Evolutionary conservation across 2,797 vertebrate species (phyloP), one percentile per base, ranked within the genome.

Genomic region (Lithobates sylvaticus): DNA sequence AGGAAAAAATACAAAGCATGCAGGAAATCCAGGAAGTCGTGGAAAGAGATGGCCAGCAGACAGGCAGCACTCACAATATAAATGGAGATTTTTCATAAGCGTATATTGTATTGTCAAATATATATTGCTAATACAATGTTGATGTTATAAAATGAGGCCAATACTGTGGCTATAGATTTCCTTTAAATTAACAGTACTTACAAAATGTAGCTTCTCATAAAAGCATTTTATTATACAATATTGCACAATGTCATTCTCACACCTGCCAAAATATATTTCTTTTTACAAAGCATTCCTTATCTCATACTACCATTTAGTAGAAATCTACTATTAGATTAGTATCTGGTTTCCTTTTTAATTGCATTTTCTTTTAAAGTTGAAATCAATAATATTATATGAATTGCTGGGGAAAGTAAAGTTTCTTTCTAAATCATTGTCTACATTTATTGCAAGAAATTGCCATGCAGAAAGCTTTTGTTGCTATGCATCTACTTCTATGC

Each of bases 301-400:
- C 65, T 12, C 54, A 44, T 42, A 32, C 69, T 74, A 75, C 26
- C 58, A 64, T 64, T 73, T 80, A 74, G 81, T 64, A 47, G 26
- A 29, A 83, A 83, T 83, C 72, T 58, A 47, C 81, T 83, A 83
- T 75, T 76, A 76, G 32, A 83, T 83, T 76, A 67, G 72, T 50
- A 69, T 34, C 39, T 83, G 58, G 71, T 34, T 83, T 34, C 29
- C 78, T 44, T 10, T 23, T 67, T 44, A 65, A 83, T 83, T 76
- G 27, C 47, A 67, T 83, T 76, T 69, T 76, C 58, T 76, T 72
- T 78, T 67, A 29, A 83, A 83, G 71, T 15, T 65, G 27, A 83
- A 83, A 76, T 83, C 81, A 68, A 83, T 83, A 67, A 29, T 76
- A 29, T 34, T 68, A n/a, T 23, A 83, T 75, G 27, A 12, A 75